Evolutionary conservation across 2,797 vertebrate genomes (phyloP).

Genomic region (Lagodon rhomboides): DNA sequence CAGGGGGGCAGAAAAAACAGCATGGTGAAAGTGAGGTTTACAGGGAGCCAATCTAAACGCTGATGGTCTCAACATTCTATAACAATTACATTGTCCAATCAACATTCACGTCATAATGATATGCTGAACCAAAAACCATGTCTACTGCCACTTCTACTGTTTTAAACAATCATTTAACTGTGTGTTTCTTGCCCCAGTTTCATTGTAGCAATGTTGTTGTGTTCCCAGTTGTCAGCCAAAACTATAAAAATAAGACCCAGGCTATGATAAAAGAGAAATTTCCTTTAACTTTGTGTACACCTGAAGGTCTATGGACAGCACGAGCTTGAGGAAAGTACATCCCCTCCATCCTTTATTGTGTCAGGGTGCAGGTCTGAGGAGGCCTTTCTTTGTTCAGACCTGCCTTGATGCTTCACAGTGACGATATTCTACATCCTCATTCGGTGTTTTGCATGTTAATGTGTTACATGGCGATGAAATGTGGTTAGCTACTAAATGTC

Average conservation of each 20-base stretch:
- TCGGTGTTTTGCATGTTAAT: not conserved
- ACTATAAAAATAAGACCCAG: not conserved
- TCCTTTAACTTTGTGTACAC: not conserved
- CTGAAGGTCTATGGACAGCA: not conserved
- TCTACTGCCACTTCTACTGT: too few species aligned
- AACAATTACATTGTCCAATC: too few species aligned
- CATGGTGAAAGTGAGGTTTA: too few species aligned
- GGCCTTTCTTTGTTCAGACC: not conserved
- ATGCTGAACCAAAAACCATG: too few species aligned
- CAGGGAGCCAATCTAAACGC: too few species aligned
- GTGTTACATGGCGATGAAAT: constrained; percentile 5
- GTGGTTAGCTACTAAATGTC: not conserved
- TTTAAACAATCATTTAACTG: not conserved
- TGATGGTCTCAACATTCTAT: too few species aligned
- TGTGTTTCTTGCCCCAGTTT: not conserved
- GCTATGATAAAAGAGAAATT: not conserved
- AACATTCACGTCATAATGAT: too few species aligned
- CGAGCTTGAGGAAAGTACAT: not conserved
- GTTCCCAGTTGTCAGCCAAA: not conserved
- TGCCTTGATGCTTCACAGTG: not conserved
- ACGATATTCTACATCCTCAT: not conserved
- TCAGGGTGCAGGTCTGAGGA: not conserved
- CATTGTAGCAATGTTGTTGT: not conserved
- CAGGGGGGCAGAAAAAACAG: too few species aligned
- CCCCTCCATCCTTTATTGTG: not conserved